phyloP scores from a whole-genome alignment of 2,797 vertebrate species.

The Sebastes taczanowskii region DNA sequence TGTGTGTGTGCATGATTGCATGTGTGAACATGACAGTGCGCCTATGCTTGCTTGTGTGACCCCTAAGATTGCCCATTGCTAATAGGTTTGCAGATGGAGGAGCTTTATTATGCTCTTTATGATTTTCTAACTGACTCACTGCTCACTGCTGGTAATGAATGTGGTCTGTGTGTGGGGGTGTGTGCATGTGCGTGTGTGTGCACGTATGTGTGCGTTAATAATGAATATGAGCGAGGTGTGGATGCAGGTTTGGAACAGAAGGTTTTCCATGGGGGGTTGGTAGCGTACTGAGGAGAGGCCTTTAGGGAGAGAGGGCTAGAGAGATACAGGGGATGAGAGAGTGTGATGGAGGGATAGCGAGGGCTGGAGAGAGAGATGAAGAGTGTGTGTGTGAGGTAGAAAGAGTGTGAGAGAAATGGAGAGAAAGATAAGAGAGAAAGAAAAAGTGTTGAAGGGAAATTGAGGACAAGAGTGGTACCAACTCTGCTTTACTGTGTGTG shows the following conservation, averaged over 20 bases:
- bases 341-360: slow-evolving; percentile 5
- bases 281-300: slow-evolving; percentile 28
- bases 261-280: slow-evolving; percentile 26
- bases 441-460: slow-evolving; percentile 21
- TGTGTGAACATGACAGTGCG: neutral
- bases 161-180: neutral
- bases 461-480: slow-evolving; percentile 29
- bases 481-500: slow-evolving; percentile 39
- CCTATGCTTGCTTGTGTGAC: slow-evolving; percentile 38
- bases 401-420: neutral
- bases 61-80: slow-evolving; percentile 41
- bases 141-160: slow-evolving; percentile 42
- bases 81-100: slow-evolving; percentile 63
- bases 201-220: slow-evolving; percentile 6
- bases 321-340: neutral
- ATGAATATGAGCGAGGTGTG: slow-evolving; percentile 30
- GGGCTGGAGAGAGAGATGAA: neutral
- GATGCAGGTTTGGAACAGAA: slow-evolving; percentile 46
- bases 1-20: neutral
- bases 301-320: slow-evolving; percentile 17
- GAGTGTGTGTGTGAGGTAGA: neutral
- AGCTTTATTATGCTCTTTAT: slow-evolving; percentile 68
- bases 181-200: neutral
- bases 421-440: slow-evolving; percentile 7
- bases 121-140: slow-evolving; percentile 66